phyloP scores from a whole-genome alignment of 2,113 vertebrate genomes.

The Miniopterus natalensis region DNA sequence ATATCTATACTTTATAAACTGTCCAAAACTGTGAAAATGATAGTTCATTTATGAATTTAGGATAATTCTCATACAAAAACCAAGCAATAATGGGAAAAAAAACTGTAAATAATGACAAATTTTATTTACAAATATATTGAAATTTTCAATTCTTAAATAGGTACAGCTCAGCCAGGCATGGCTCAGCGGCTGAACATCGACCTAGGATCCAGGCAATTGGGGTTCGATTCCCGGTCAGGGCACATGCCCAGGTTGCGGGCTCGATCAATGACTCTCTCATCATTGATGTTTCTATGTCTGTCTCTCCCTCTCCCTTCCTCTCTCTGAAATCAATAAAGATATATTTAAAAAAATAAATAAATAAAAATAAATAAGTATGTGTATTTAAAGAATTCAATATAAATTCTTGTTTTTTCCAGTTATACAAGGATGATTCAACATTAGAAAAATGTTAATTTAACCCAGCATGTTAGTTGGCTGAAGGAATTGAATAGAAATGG shows the following conservation, averaged over 20 bases:
- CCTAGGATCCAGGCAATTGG: too few relatives aligned
- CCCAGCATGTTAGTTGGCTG: background rate
- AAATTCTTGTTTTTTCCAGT: background rate
- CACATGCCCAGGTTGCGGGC: too few relatives aligned
- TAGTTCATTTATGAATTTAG: background rate
- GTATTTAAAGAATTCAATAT: background rate
- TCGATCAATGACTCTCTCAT: too few relatives aligned
- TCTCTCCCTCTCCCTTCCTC: too few relatives aligned
- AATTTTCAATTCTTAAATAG: background rate
- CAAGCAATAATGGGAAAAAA: background rate
- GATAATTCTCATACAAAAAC: background rate
- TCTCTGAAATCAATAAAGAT: too few relatives aligned
- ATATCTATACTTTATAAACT: background rate
- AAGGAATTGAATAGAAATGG: background rate
- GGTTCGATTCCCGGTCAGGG: too few relatives aligned
- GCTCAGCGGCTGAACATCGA: too few relatives aligned
- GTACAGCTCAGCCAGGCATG: background rate
- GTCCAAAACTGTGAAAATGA: background rate
- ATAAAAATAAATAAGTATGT: background rate
- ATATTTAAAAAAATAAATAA: too few relatives aligned
- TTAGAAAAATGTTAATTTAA: constrained; percentile 36
- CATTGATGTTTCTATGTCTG: too few relatives aligned
- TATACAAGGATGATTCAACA: background rate
- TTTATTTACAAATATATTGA: background rate
- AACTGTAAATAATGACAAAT: background rate